Conservation (phyloP, 1,140 invertebrate genomes). For the Aricia agestis region DNA sequence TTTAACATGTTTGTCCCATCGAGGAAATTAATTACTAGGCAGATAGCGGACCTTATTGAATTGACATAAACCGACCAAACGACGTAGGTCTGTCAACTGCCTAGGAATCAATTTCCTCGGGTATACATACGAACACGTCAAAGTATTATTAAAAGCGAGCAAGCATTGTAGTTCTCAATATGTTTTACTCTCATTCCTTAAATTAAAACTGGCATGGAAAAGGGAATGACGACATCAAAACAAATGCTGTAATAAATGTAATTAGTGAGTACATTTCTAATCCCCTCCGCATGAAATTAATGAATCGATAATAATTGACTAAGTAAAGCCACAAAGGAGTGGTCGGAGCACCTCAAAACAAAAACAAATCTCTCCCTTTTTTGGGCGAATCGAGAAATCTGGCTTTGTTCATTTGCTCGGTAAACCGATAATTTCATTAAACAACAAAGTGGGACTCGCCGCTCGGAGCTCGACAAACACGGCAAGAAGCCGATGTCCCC, state of each 20-base stretch:
- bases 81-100: no score
- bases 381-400: constrained; percentile 68
- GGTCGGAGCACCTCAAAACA: constrained; percentile 62
- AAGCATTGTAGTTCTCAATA: no score
- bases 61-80: no score
- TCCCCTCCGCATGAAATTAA: constrained; percentile 66
- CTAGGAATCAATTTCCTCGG: no score
- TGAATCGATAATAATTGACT: constrained; percentile 75
- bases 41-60: no score
- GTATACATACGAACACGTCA: no score
- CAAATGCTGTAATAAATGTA: constrained; percentile 2
- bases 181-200: neutral
- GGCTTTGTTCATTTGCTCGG: constrained; percentile 75
- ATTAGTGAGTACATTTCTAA: constrained; percentile 38
- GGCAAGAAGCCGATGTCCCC: constrained; percentile 73
- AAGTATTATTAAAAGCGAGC: no score
- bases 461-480: constrained; percentile 61
- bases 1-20: no score
- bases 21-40: no score
- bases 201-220: neutral
- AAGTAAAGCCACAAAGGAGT: constrained; percentile 70
- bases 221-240: neutral
- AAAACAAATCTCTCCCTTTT: constrained; percentile 69
- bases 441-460: constrained; percentile 70
- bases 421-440: constrained; percentile 77